Conservation (phyloP, 1,140 invertebrate species). For the Tenebrio molitor region DNA sequence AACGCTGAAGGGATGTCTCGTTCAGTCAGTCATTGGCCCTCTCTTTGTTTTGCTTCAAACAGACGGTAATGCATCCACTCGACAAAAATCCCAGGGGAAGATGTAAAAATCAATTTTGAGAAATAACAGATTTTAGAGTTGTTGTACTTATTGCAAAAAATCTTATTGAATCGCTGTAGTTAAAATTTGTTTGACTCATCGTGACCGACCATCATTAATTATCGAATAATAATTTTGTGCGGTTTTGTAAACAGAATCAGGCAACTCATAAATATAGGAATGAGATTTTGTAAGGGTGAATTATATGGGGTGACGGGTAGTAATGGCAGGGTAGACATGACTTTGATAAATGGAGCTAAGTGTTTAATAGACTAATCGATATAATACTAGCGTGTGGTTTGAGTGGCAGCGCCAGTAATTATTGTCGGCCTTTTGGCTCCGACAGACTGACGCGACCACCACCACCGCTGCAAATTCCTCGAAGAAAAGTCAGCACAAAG, state of each 20-base stretch:
- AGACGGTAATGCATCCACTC: background rate
- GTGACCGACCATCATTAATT: slow-evolving; percentile 14
- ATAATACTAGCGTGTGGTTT: slow-evolving; percentile 63
- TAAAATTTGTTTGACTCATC: slow-evolving; percentile 5
- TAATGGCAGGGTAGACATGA: slow-evolving; percentile 54
- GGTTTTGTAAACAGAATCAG: slow-evolving; percentile 41
- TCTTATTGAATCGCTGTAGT: no score
- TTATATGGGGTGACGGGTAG: slow-evolving; percentile 43
- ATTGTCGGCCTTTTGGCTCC: slow-evolving; percentile 58
- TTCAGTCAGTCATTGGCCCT: background rate
- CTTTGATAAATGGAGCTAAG: slow-evolving; percentile 65
- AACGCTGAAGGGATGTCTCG: slow-evolving; percentile 19
- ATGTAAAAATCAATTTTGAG: background rate
- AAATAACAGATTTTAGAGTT: no score
- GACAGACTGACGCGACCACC: slow-evolving; percentile 51
- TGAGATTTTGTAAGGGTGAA: slow-evolving; percentile 43
- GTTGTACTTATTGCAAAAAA: no score
- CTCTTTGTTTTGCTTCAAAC: slow-evolving; percentile 11
- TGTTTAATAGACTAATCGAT: slow-evolving; percentile 67
- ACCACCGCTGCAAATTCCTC: slow-evolving; percentile 4
- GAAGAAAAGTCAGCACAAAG: background rate
- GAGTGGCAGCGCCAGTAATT: slow-evolving; percentile 64
- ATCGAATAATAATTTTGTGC: slow-evolving; percentile 32
- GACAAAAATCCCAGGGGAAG: background rate
- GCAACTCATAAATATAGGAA: slow-evolving; percentile 40